phyloP scores from a whole-genome alignment of 92 coral and sea anemone genomes.

The Phenganax subtilis region DNA sequence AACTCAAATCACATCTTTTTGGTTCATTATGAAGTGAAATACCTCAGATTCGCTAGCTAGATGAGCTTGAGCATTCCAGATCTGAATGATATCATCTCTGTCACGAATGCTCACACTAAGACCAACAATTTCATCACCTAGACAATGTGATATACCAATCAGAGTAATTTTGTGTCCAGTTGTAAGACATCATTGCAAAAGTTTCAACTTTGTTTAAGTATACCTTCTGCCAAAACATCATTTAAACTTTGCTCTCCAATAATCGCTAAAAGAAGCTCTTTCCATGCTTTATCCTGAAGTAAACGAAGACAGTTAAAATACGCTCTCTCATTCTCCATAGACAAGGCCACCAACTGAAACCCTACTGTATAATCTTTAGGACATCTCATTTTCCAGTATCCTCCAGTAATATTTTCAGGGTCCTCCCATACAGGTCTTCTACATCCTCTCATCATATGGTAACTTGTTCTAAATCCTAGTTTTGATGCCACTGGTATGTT shows the following conservation, averaged over 20 bases:
- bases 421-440: conserved; percentile 98
- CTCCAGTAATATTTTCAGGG: conserved; percentile 81
- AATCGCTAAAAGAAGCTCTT: conserved; percentile 81
- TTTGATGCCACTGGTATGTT: conserved; percentile 71
- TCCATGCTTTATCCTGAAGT: conserved; percentile 81
- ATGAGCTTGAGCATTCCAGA: conserved; percentile 88
- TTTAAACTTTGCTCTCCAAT: conserved; percentile 82
- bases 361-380: conserved; percentile 72
- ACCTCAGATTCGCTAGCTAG: conserved; percentile 14
- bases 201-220: not conserved
- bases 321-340: not conserved
- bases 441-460: conserved; percentile 94
- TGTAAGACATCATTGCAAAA: not conserved
- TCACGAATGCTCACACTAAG: conserved; percentile 93
- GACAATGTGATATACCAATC: not conserved
- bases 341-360: not conserved
- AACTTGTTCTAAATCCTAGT: conserved; percentile 82
- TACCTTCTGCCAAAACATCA: conserved; percentile 69
- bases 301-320: not conserved
- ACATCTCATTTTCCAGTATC: conserved; percentile 99
- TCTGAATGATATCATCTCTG: conserved; percentile 88
- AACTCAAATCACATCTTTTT: not conserved
- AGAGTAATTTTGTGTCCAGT: not conserved
- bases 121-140: conserved; percentile 94
- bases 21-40: not conserved